Evolutionary conservation across 2,113 vertebrate genomes (phyloP), one percentile per base, ranked within the genome.

Genomic region (Candoia aspera): DNA sequence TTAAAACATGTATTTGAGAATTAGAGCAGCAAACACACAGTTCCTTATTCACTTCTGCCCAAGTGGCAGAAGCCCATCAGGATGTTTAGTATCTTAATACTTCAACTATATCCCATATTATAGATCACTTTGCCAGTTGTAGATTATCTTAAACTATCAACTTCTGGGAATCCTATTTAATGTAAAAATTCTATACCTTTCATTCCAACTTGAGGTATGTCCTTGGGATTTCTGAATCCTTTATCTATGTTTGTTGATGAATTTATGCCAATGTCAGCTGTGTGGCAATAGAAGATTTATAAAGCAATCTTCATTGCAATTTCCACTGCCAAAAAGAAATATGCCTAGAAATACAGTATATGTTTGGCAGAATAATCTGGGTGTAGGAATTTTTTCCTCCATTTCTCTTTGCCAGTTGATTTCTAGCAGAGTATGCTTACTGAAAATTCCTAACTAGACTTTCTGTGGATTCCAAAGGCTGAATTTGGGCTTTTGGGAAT

Each of bases 351-450:
- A 33, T 90, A 64, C 11, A 89, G 91, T 86, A 94, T 55, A 49
- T 26, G 49, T 58, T 90, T 94, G 88, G 94, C 95, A 90, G 88
- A 92, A 8, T 1, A 21, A 29, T 91, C 62, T 64, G 92, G 90
- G 90, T 85, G 64, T 92, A 92, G 92, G 90, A 89, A 37, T 42
- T 37, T 4, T 92, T 60, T 57, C 89, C 57, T 92, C 91, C 53
- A 0, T 88, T 42, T 92, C 42, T 84, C 21, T 46, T 79, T 95
- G 90, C 89, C 91, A 91, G 90, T 79, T 92, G 84, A 91, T 91
- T 94, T 91, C 86, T 93, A 54, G 10, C n/a, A 93, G 85, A 87
- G 91, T 64, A 21, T 91, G 90, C 90, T 92, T 95, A 91, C 83
- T 94, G 37, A 62, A 83, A 95, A 58, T 0, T 0, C 58, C 26